Conservation (phyloP, 2,113 vertebrate genomes). For the Dromiciops gliroides region DNA sequence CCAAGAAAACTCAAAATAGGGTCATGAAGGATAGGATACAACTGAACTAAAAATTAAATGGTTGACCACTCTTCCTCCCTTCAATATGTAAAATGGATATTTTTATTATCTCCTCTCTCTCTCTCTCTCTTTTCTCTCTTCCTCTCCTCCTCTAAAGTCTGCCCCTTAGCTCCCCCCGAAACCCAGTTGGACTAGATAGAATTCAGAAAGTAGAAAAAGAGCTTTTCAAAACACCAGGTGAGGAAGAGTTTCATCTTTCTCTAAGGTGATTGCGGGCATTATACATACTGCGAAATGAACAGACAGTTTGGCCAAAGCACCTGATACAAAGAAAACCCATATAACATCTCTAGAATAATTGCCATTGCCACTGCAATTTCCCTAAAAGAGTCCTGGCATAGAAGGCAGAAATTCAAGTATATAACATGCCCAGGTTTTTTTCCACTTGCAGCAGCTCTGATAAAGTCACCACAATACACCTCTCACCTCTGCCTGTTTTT, state of each 20-base stretch:
- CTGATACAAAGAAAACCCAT: not conserved
- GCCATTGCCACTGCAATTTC: not conserved
- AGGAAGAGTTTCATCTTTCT: not conserved
- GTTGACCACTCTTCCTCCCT: not conserved
- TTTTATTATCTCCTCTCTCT: not conserved
- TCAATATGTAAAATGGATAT: not conserved
- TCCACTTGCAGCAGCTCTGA: not conserved
- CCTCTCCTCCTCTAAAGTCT: not conserved
- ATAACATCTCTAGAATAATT: not conserved
- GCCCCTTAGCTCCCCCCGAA: not conserved
- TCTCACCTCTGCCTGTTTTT: not conserved
- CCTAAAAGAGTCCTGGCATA: not conserved
- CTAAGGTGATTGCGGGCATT: not conserved
- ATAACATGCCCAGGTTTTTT: not conserved
- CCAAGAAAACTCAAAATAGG: not conserved
- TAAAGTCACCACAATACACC: not conserved
- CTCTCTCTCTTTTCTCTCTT: not conserved
- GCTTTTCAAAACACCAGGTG: not conserved
- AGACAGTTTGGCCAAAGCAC: not conserved
- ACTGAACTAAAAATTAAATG: not conserved
- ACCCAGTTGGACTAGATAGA: not conserved
- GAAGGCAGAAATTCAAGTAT: not conserved
- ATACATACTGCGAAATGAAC: not conserved
- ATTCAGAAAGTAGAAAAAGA: not conserved
- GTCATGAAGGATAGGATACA: not conserved